phyloP scores from a whole-genome alignment of 2,888 invertebrate genomes.

The Elegia similella region DNA sequence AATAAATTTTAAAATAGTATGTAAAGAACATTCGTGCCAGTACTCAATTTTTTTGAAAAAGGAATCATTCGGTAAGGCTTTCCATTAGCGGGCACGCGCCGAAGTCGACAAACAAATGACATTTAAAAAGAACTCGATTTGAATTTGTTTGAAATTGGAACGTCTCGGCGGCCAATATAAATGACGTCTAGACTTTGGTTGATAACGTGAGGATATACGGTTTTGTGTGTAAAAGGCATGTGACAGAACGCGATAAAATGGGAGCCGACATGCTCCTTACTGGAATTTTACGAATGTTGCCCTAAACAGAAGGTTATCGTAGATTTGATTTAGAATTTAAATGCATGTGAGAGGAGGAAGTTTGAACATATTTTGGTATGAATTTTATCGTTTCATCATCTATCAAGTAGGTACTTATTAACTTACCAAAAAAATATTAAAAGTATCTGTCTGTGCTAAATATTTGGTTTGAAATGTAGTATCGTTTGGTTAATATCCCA shows the following conservation, averaged over 20 bases:
- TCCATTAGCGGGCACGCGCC: slow-evolving; percentile 79
- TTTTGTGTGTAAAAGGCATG: slow-evolving; percentile 16
- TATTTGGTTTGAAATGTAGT: too few relatives aligned
- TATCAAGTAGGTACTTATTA: too few relatives aligned
- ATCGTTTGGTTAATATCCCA: too few relatives aligned
- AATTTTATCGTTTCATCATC: too few relatives aligned
- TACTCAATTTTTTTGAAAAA: slow-evolving; percentile 55
- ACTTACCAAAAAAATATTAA: too few relatives aligned
- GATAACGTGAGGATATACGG: slow-evolving; percentile 43
- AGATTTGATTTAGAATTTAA: neutral
- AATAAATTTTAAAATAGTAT: slow-evolving; percentile 30
- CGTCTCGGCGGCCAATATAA: slow-evolving; percentile 60
- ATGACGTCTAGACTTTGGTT: slow-evolving; percentile 70
- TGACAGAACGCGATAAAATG: slow-evolving; percentile 16
- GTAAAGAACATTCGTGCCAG: slow-evolving; percentile 47
- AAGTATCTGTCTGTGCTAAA: too few relatives aligned
- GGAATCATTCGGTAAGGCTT: slow-evolving; percentile 63
- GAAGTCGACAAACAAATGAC: slow-evolving; percentile 72
- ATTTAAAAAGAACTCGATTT: slow-evolving; percentile 73
- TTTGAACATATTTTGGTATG: too few relatives aligned
- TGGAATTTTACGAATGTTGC: neutral
- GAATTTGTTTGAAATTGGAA: slow-evolving; percentile 68
- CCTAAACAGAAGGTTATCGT: neutral
- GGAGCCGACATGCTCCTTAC: neutral
- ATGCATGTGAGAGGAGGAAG: neutral